phyloP scores from a whole-genome alignment of 2,888 invertebrate genomes.

The Drosophila limbata region DNA sequence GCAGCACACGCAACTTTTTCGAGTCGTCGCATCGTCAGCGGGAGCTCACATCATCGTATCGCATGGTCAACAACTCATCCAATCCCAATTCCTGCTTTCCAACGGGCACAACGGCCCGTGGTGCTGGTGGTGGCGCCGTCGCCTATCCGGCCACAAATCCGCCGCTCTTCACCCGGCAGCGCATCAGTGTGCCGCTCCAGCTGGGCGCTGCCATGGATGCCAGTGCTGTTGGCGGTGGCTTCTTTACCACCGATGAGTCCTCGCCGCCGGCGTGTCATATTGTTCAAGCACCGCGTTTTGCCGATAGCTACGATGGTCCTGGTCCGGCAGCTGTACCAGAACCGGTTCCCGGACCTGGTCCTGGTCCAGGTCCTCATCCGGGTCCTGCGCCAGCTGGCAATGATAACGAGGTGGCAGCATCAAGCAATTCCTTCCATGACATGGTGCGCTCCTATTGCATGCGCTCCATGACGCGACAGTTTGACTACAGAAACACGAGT shows the following conservation, averaged over 20 bases:
- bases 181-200: slow-evolving; percentile 38
- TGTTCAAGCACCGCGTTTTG: slow-evolving; percentile 70
- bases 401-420: slow-evolving; percentile 26
- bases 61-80: slow-evolving; percentile 47
- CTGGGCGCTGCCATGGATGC: slow-evolving; percentile 31
- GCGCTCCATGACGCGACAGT: slow-evolving; percentile 88
- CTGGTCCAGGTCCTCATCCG: neutral
- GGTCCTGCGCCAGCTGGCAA: slow-evolving; percentile 6
- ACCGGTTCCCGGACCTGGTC: neutral
- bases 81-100: slow-evolving; percentile 23
- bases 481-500: slow-evolving; percentile 91
- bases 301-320: slow-evolving; percentile 42
- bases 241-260: slow-evolving; percentile 68
- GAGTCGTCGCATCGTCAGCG: slow-evolving; percentile 81
- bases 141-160: slow-evolving; percentile 25
- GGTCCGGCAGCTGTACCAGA: neutral
- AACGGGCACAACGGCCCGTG: slow-evolving; percentile 17
- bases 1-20: slow-evolving; percentile 80
- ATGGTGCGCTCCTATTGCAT: slow-evolving; percentile 89
- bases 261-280: slow-evolving; percentile 86
- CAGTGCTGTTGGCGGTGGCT: neutral
- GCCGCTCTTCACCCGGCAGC: slow-evolving; percentile 79
- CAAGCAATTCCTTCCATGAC: slow-evolving; percentile 83
- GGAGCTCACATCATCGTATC: slow-evolving; percentile 76
- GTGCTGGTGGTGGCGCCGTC: slow-evolving; percentile 35